Evolutionary conservation across 2,113 vertebrate genomes (phyloP).

Genomic region (Uropsilus gracilis): DNA sequence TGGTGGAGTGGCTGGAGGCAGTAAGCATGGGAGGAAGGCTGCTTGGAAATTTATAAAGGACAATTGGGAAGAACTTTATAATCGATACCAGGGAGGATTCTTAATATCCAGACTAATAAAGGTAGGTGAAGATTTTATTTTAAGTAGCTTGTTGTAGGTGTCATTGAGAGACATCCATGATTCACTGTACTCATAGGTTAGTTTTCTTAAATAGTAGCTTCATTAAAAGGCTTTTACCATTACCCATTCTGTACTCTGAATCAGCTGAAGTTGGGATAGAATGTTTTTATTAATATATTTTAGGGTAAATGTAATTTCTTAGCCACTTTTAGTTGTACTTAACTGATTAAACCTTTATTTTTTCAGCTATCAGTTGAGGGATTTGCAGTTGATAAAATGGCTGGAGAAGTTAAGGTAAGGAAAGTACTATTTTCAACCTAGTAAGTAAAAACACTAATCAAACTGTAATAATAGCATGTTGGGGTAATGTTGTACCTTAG

Average conservation of each 20-base stretch:
- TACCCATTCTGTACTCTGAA: not conserved
- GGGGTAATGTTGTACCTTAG: not conserved
- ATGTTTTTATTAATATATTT: not conserved
- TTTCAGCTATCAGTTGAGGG: constrained; percentile 95
- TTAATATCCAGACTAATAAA: constrained; percentile 98
- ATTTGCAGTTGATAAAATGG: constrained; percentile 98
- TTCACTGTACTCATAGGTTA: not conserved
- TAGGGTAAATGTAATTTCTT: constrained; percentile 5
- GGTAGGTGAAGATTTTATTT: constrained; percentile 83
- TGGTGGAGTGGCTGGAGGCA: constrained; percentile 96
- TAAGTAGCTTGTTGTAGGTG: not conserved
- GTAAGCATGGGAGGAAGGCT: constrained; percentile 96
- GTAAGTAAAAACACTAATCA: not conserved
- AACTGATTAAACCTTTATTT: not conserved
- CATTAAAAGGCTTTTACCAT: not conserved
- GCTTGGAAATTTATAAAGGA: constrained; percentile 98
- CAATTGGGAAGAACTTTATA: constrained; percentile 98
- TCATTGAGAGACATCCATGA: not conserved
- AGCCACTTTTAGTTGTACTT: constrained; percentile 36
- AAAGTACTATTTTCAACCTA: constrained; percentile 35
- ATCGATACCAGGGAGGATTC: constrained; percentile 99
- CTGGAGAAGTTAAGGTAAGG: constrained; percentile 96
- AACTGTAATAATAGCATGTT: not conserved
- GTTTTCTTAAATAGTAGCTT: not conserved
- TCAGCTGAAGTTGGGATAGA: not conserved